These are phyloP conservation scores for Platichthys flesus DNA, from an alignment of 2,113 vertebrate genomes.

Conservation along the genomic window DNA sequence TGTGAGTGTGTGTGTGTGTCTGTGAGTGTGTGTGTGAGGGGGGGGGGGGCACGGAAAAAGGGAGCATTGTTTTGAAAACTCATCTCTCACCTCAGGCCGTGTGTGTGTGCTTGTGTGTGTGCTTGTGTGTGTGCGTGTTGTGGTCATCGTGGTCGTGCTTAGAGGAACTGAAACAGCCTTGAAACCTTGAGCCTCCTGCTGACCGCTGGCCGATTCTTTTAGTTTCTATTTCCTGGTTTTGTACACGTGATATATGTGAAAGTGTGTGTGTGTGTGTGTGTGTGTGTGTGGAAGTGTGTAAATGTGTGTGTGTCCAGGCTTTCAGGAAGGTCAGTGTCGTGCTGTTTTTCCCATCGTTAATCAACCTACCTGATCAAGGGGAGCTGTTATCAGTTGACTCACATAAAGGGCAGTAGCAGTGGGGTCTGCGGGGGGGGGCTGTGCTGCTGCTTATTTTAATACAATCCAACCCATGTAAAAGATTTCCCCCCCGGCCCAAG, in stretches of 20 bases:
- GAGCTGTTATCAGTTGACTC: constrained; percentile 52
- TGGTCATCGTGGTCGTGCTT: not conserved
- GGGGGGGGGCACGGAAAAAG: not conserved
- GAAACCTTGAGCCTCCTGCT: constrained; percentile 1
- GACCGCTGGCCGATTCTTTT: not conserved
- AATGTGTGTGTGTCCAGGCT: not conserved
- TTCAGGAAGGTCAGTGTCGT: constrained; percentile 34
- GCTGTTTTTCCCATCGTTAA: constrained; percentile 70
- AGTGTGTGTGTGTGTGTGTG: not conserved
- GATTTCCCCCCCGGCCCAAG: constrained; percentile 57
- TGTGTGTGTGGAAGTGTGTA: not conserved
- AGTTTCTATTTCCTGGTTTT: constrained; percentile 56
- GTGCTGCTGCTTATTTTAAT: constrained; percentile 46
- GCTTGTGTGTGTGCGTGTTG: not conserved
- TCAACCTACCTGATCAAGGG: constrained; percentile 73
- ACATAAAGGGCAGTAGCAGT: constrained; percentile 37
- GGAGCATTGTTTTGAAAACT: constrained; percentile 35
- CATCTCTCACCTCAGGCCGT: not conserved
- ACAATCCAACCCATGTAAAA: constrained; percentile 55
- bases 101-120: not conserved
- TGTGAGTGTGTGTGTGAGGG: no score
- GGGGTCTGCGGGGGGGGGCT: not conserved
- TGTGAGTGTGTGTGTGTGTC: no score
- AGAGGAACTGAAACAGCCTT: constrained; percentile 16
- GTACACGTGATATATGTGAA: not conserved